These are phyloP conservation scores for Misgurnus anguillicaudatus DNA, from an alignment of 2,113 vertebrate species.

Conservation along the genomic window DNA sequence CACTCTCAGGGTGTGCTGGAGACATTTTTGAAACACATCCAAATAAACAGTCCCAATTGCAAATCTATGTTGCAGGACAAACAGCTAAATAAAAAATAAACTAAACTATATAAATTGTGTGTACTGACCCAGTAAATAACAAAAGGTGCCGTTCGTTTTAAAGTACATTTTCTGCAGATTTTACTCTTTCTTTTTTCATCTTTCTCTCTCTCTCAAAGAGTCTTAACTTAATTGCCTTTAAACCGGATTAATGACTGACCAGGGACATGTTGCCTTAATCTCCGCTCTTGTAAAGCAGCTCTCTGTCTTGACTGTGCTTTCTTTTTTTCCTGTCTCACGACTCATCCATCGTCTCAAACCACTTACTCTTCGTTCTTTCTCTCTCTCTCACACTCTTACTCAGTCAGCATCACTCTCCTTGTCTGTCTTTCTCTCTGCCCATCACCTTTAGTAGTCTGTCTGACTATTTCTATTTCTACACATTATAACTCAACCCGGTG, in stretches of 20 bases:
- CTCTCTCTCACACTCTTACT: slow-evolving; percentile 28
- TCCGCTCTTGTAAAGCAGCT: slow-evolving; percentile 74
- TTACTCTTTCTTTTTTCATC: slow-evolving; percentile 58
- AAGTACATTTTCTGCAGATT: slow-evolving; percentile 56
- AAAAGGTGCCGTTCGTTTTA: not conserved
- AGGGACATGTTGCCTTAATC: slow-evolving; percentile 79
- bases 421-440: slow-evolving; percentile 10
- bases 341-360: slow-evolving; percentile 42
- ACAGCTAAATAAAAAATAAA: too few relatives aligned
- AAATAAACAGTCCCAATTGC: too few relatives aligned
- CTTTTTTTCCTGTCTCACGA: slow-evolving; percentile 61
- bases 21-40: too few relatives aligned
- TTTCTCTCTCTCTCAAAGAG: slow-evolving; percentile 70
- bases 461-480: slow-evolving; percentile 46
- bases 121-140: not conserved
- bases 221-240: slow-evolving; percentile 80
- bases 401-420: slow-evolving; percentile 32
- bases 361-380: slow-evolving; percentile 23
- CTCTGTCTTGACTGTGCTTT: slow-evolving; percentile 64
- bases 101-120: too few relatives aligned
- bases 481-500: slow-evolving; percentile 15
- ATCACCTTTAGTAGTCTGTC: slow-evolving; percentile 50
- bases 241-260: slow-evolving; percentile 81
- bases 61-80: too few relatives aligned
- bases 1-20: too few relatives aligned